Base-by-base conservation (phyloP, 2,888 invertebrate species). In the Coenonympha glycerion region DNA sequence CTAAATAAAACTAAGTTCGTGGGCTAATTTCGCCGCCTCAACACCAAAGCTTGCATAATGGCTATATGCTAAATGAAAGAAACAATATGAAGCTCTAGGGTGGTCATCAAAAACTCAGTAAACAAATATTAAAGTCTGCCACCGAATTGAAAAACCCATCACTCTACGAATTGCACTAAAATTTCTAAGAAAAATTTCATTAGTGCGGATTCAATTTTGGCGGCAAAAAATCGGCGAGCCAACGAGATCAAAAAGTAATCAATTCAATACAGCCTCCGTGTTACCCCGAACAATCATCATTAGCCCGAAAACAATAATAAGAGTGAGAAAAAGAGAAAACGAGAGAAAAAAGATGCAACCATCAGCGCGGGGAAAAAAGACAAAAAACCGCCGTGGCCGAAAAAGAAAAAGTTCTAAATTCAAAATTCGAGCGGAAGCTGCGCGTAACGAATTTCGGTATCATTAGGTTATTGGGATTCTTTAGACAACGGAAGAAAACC, bases 401-500 rank as follows among this genome's bases (percentile, higher is more conserved):
- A 70, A 74, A 71, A 71, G 61, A 68, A 71, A 59, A 60, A 68
- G 64, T 69, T 75, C 70, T 65, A 78, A 80, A 80, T 81, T 83
- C 75, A 76, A 81, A 80, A 79, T 60, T 64, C 68, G 79, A 79
- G 71, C 85, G 85, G 85, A 85, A 85, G 83, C 84, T 72, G 60
- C 47, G 66, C 78, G 82, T 69, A 82, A 83, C 85, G 82, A 84
- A 85, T 83, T 67, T 67, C 58, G 66, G 70, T 75, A 79, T 83
- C 81, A 84, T 84, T 84, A 79, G 64, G 59, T 66, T 72, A 70
- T 71, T 44, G 19, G 44, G 31, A 22, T 15, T 22, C 13, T 19
- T 1, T 19, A 19, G 18, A 6, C 9, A 13, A 19, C 18, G 6
- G 4, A 8, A 8, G 19, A 2, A 30, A 30, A 19, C 41, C 19